Percentiles rank a stretch among this genome's conserved stretches.
Evolutionary conservation across 2,888 invertebrate genomes (phyloP).

Genomic region (Cosmopolites sordidus): DNA sequence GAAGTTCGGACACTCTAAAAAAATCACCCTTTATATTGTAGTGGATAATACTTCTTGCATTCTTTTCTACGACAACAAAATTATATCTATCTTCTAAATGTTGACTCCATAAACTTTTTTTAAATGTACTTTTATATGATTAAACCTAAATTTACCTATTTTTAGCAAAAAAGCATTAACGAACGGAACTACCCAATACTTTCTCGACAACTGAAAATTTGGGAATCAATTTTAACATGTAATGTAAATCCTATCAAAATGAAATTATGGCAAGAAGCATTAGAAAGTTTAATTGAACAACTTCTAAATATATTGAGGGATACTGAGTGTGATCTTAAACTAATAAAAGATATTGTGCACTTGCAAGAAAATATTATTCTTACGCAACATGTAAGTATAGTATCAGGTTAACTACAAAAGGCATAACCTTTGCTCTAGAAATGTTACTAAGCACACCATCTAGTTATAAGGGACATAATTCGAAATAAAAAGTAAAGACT

Average conservation of each 20-base stretch:
- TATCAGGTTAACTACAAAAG: neutral
- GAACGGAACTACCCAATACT: conserved; percentile 4
- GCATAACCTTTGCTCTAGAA: neutral
- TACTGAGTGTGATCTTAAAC: conserved; percentile 3
- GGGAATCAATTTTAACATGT: conserved; percentile 38
- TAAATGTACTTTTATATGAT: too few relatives aligned
- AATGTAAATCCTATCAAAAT: conserved; percentile 41
- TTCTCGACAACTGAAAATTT: conserved; percentile 33
- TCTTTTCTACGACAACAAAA: too few relatives aligned
- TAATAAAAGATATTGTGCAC: conserved; percentile 36
- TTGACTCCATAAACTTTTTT: too few relatives aligned
- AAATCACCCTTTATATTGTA: too few relatives aligned
- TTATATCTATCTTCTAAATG: too few relatives aligned
- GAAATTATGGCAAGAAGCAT: conserved; percentile 33
- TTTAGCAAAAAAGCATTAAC: conserved; percentile 14
- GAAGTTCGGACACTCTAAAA: too few relatives aligned
- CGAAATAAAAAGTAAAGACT: too few relatives aligned
- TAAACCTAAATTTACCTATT: too few relatives aligned
- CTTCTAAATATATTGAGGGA: conserved; percentile 29
- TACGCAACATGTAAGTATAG: conserved; percentile 38
- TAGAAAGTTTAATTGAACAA: conserved; percentile 37
- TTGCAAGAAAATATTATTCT: conserved; percentile 39
- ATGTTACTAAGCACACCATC: neutral
- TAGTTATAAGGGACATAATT: too few relatives aligned
- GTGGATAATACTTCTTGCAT: too few relatives aligned